Conservation (phyloP, 2,888 invertebrate species). For the Fissipunctia ypsillon region DNA sequence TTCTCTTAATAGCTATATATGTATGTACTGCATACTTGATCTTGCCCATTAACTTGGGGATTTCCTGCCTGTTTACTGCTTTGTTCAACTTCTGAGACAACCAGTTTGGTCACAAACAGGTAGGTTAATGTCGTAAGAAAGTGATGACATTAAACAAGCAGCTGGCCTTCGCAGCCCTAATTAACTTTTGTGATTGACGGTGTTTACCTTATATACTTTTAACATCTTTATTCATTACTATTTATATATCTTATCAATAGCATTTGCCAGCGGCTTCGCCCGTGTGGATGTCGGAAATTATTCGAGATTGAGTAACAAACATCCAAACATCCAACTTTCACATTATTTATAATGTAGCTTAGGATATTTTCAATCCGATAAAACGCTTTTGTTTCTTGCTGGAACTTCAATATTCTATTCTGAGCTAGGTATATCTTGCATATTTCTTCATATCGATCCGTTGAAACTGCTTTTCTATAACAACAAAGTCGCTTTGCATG, state of each 20-base stretch:
- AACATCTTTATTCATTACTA: too few species aligned
- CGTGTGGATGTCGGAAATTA: too few species aligned
- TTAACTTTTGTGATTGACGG: background rate
- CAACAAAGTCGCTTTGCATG: background rate
- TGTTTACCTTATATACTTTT: too few species aligned
- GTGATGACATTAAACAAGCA: background rate
- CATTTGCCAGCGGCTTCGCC: too few species aligned
- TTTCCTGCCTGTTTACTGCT: conserved; percentile 30
- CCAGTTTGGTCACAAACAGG: background rate
- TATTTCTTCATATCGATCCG: background rate
- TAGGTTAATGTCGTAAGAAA: background rate
- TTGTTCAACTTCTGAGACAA: conserved; percentile 13
- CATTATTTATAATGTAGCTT: too few species aligned
- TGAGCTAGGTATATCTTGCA: background rate
- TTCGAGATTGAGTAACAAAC: too few species aligned
- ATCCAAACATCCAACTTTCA: too few species aligned
- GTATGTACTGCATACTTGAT: conserved; percentile 42
- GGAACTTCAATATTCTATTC: background rate
- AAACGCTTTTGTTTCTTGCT: too few species aligned
- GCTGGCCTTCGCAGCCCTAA: background rate
- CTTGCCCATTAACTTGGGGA: conserved; percentile 31
- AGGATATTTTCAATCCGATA: too few species aligned
- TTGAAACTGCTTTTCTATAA: background rate
- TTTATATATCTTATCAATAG: too few species aligned
- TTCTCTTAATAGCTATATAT: conserved; percentile 32